phyloP scores from a whole-genome alignment of 2,888 invertebrate genomes.

The Masnerella sp. region DNA sequence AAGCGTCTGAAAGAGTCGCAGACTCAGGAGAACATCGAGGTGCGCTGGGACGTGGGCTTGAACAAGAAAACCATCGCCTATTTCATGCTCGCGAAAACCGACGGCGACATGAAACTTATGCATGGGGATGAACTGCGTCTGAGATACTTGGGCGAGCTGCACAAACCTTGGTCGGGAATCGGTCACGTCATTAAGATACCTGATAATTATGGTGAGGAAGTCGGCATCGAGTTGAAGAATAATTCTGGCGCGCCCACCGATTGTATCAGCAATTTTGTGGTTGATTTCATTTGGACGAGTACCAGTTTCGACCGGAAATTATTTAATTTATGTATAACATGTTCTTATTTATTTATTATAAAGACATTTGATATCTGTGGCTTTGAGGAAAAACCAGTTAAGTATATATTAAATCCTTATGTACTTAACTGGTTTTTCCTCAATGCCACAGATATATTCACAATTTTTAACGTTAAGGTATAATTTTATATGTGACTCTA shows the following conservation, averaged over 20 bases:
- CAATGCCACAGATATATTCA: too few relatives aligned
- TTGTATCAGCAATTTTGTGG: constrained; percentile 96
- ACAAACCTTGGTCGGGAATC: constrained; percentile 97
- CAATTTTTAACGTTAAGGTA: too few relatives aligned
- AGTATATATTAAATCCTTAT: too few relatives aligned
- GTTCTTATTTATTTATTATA: background rate
- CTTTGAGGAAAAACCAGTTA: too few relatives aligned
- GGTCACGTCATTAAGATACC: constrained; percentile 98
- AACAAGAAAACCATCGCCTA: constrained; percentile 99
- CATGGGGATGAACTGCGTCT: constrained; percentile 98
- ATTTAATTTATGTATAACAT: background rate
- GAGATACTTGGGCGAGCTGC: constrained; percentile 94
- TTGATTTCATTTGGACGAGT: constrained; percentile 99
- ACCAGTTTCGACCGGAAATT: constrained; percentile 95
- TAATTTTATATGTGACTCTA: too few relatives aligned
- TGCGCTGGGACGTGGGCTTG: constrained; percentile 98
- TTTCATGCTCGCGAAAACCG: constrained; percentile 97
- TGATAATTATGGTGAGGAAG: constrained; percentile 98
- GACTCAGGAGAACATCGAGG: constrained; percentile 98
- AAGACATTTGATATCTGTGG: too few relatives aligned
- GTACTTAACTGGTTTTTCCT: too few relatives aligned
- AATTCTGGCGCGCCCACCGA: constrained; percentile 95
- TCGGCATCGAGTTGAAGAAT: constrained; percentile 96
- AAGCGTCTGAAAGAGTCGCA: constrained; percentile 98
- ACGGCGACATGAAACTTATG: constrained; percentile 99